A percentile compares a stretch with the other conserved stretches of the same genome.
These are phyloP conservation scores for Eptesicus fuscus DNA, from an alignment of 2,113 vertebrate species.

Conservation along the genomic window DNA sequence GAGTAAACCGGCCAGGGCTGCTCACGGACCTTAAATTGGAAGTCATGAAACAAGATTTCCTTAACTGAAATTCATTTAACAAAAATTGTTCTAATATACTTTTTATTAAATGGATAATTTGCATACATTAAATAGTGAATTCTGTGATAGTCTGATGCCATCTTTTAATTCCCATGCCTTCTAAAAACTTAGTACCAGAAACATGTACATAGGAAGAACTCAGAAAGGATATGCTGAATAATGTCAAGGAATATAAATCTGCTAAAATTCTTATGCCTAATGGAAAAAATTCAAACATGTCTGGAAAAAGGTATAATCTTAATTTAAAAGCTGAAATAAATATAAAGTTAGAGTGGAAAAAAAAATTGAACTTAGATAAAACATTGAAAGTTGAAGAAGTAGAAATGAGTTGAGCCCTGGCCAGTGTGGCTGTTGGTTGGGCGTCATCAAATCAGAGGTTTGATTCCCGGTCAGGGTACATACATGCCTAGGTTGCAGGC, in stretches of 20 bases:
- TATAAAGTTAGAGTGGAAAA: not conserved
- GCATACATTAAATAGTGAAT: not conserved
- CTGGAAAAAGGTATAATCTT: not conserved
- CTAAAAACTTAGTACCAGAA: not conserved
- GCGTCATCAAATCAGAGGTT: no score
- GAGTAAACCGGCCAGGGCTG: not conserved
- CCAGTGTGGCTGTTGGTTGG: not conserved
- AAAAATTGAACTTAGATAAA: not conserved
- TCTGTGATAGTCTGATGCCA: not conserved
- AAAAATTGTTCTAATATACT: not conserved
- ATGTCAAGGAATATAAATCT: not conserved
- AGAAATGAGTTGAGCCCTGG: not conserved
- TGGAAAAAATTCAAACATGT: not conserved
- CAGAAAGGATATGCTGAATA: not conserved
- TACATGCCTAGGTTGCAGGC: not conserved
- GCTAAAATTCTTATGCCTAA: not conserved
- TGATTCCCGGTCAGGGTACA: no score
- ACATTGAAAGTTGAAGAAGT: not conserved
- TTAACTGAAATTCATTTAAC: not conserved
- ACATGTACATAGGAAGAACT: not conserved
- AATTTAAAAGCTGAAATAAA: conserved; percentile 30
- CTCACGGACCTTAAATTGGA: not conserved
- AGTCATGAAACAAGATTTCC: not conserved
- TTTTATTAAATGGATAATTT: not conserved
- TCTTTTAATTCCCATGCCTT: not conserved